A percentile compares a stretch with the other conserved stretches of the same genome.
Evolutionary conservation across 2,888 invertebrate genomes (phyloP).

Genomic region (Dryobotodes eremita): DNA sequence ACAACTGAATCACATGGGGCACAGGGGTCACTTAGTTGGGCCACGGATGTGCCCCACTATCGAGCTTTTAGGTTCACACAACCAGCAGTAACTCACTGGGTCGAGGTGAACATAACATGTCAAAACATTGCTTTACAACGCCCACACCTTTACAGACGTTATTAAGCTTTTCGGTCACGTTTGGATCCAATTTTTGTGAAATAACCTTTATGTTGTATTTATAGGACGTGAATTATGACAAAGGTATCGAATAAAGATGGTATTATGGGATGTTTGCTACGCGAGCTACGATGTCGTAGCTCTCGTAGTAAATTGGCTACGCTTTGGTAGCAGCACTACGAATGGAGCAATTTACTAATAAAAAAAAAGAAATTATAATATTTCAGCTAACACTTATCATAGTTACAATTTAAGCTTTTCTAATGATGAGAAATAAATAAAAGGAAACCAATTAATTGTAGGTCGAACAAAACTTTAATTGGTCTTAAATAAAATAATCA

Average conservation of each 20-base stretch:
- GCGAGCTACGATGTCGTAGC: constrained; percentile 10
- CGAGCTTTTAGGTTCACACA: constrained; percentile 19
- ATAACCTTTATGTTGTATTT: constrained; percentile 47
- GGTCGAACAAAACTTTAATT: too few species aligned
- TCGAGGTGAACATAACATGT: constrained; percentile 25
- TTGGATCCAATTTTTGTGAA: constrained; percentile 33
- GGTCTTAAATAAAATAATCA: background rate
- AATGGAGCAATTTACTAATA: background rate
- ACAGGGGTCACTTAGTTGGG: constrained; percentile 1
- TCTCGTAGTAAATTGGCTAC: constrained; percentile 7
- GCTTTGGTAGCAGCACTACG: constrained; percentile 14
- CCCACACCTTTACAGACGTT: constrained; percentile 40
- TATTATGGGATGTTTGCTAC: constrained; percentile 20
- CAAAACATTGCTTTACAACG: constrained; percentile 43
- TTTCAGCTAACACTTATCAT: background rate
- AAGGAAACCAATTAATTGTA: background rate
- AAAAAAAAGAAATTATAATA: background rate
- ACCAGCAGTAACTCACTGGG: constrained; percentile 30
- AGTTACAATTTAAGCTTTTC: background rate
- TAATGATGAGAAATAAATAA: background rate
- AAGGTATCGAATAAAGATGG: constrained; percentile 6
- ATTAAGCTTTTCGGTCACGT: constrained; percentile 55
- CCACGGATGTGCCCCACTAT: constrained; percentile 7
- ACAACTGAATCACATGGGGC: constrained; percentile 22
- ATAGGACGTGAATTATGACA: constrained; percentile 23